Conservation (phyloP, 2,888 invertebrate species). For the Papilio protenor region DNA sequence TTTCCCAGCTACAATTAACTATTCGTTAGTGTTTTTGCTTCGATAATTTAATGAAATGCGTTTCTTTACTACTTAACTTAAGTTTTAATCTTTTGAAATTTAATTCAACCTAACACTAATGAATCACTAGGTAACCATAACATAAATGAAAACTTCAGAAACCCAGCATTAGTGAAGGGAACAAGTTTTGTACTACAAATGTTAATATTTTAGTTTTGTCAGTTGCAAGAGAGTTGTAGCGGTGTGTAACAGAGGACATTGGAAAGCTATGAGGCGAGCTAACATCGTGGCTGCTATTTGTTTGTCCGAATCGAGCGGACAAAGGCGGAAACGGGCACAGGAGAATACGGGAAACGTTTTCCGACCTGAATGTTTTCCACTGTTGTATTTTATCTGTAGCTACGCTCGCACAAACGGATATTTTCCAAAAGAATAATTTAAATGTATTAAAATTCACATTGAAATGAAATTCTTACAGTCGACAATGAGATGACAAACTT, state of each 20-base stretch:
- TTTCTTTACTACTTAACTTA: too few species aligned
- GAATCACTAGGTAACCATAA: too few species aligned
- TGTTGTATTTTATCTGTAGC: slow-evolving; percentile 21
- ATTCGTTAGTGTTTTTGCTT: too few species aligned
- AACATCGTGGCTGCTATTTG: slow-evolving; percentile 23
- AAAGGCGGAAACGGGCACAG: slow-evolving; percentile 25
- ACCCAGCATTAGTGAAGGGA: background rate
- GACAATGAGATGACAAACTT: too few species aligned
- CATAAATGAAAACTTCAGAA: too few species aligned
- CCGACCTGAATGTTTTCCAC: slow-evolving; percentile 26
- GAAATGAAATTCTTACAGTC: background rate
- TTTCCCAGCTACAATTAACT: too few species aligned
- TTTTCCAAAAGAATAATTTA: slow-evolving; percentile 9
- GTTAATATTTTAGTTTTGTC: slow-evolving; percentile 9
- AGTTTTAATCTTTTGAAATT: too few species aligned
- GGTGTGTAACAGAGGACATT: slow-evolving; percentile 17
- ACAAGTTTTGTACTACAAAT: background rate
- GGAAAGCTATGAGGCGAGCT: slow-evolving; percentile 27
- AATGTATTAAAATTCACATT: slow-evolving; percentile 1
- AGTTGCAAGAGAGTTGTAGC: background rate
- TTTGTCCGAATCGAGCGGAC: slow-evolving; percentile 23
- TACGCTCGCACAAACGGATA: slow-evolving; percentile 1
- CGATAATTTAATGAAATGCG: too few species aligned
- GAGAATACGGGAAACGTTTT: slow-evolving; percentile 27
- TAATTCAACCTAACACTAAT: too few species aligned